A percentile compares a stretch with the other conserved stretches of the same genome.
These are phyloP conservation scores for Himalopsyche tibetana DNA, from an alignment of 2,888 invertebrate genomes.

Conservation along the genomic window DNA sequence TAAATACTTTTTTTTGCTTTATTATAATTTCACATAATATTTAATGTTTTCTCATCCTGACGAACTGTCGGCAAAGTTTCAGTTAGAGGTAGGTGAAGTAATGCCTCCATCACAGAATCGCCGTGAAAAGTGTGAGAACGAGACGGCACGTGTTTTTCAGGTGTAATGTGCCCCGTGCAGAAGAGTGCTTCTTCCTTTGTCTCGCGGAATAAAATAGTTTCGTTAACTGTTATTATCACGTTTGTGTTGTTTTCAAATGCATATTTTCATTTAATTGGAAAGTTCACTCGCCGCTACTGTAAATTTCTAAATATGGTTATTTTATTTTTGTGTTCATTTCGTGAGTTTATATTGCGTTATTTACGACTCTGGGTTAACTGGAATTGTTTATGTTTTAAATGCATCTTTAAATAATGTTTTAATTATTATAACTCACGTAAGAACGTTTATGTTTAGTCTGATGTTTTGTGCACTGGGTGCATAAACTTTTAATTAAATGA, in stretches of 20 bases:
- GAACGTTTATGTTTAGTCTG: no score
- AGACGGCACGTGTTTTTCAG: slow-evolving; percentile 56
- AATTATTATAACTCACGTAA: no score
- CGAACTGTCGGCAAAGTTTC: background rate
- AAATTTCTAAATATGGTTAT: no score
- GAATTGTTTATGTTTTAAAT: no score
- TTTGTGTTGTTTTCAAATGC: slow-evolving; percentile 40
- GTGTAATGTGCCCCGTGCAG: slow-evolving; percentile 46
- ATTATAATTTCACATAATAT: no score
- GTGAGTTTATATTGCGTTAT: no score
- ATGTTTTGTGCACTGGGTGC: no score
- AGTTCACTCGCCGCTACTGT: slow-evolving; percentile 24
- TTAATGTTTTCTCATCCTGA: background rate
- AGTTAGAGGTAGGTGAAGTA: background rate
- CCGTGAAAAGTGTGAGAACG: slow-evolving; percentile 59
- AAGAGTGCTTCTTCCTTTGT: slow-evolving; percentile 46
- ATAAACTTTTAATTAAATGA: no score
- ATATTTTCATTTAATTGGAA: slow-evolving; percentile 38
- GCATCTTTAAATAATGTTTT: no score
- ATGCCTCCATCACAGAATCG: background rate
- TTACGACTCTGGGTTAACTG: no score
- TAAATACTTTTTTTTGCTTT: no score
- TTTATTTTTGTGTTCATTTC: no score
- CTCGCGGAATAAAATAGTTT: slow-evolving; percentile 53
- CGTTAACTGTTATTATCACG: slow-evolving; percentile 47